Evolutionary conservation across 1,140 invertebrate genomes (phyloP).

Genomic region (Caenorhabditis brenneri): DNA sequence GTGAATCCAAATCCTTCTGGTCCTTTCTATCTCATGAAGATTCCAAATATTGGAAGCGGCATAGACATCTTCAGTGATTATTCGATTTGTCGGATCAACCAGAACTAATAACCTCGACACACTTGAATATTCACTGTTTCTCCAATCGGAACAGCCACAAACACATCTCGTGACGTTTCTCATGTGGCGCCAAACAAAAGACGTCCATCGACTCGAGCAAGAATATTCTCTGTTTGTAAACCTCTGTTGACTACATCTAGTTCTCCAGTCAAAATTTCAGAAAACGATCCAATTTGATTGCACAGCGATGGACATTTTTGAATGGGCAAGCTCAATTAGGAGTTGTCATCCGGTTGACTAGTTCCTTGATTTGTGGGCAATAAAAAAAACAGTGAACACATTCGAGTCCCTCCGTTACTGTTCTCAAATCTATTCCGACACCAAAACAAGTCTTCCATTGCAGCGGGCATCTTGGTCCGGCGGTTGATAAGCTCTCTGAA

Average conservation of each 20-base stretch:
- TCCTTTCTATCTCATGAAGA: conserved; percentile 70
- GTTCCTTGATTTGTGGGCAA: no score
- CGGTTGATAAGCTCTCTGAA: no score
- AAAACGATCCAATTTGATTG: no score
- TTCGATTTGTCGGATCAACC: conserved; percentile 93
- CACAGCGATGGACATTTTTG: no score
- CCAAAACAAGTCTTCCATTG: no score
- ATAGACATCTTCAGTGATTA: conserved; percentile 69
- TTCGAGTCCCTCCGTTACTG: no score
- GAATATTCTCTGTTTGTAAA: conserved; percentile 84
- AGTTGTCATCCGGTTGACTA: no score
- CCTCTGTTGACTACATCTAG: conserved; percentile 92
- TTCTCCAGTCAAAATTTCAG: conserved; percentile 90
- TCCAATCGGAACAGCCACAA: conserved; percentile 88
- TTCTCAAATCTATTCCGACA: no score
- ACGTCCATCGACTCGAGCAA: conserved; percentile 90
- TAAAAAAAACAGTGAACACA: no score
- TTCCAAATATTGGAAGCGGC: conserved; percentile 54
- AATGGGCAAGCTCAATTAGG: no score
- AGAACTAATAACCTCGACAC: conserved; percentile 90
- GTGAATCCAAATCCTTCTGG: conserved; percentile 85
- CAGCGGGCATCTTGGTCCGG: no score
- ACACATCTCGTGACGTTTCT: conserved; percentile 74
- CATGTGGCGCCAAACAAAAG: conserved; percentile 94
- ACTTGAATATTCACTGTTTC: conserved; percentile 88